Percentiles rank a stretch among this genome's conserved stretches.
Conservation (phyloP, 1,140 invertebrate genomes). For the honey bee (Apis mellifera) region Amel_HAv3.1 CM009940.2:6833001-6833500, state of each 20-base stretch:
- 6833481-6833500: background rate
- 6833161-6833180: background rate
- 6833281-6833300: constrained; percentile 38
- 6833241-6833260: background rate
- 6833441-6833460: constrained; percentile 38
- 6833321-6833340: constrained; percentile 36
- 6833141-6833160: background rate
- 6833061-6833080: no score
- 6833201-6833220: constrained; percentile 1
- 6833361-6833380: background rate
- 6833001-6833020: no score
- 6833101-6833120: no score
- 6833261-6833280: background rate
- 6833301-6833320: constrained; percentile 47
- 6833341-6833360: constrained; percentile 32
- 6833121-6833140: background rate
- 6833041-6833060: no score
- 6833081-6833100: no score
- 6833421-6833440: constrained; percentile 33
- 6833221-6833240: constrained; percentile 20
- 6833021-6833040: no score
- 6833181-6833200: background rate
- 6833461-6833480: constrained; percentile 20
- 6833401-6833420: constrained; percentile 49
- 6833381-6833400: constrained; percentile 8